Evolutionary conservation across 2,113 vertebrate species (phyloP).

Genomic region (Triplophysa tibetana): DNA sequence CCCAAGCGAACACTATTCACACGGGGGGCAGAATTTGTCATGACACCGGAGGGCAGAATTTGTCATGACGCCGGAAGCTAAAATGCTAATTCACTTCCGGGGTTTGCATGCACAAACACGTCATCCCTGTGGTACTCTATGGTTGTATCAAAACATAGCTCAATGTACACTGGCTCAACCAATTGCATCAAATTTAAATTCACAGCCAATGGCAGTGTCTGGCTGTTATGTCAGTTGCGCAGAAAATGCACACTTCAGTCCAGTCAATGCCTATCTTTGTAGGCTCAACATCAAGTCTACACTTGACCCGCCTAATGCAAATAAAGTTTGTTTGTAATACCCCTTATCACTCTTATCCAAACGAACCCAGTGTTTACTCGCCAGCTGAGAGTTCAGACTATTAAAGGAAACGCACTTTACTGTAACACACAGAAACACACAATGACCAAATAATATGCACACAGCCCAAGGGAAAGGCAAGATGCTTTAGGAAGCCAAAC

Average conservation of each 20-base stretch:
- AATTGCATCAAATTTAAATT: too few species aligned
- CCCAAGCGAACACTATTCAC: too few species aligned
- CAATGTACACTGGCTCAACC: too few species aligned
- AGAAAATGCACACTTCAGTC: too few species aligned
- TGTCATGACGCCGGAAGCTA: too few species aligned
- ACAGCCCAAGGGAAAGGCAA: constrained; percentile 26
- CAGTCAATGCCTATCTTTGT: background rate
- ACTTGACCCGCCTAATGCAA: constrained; percentile 44
- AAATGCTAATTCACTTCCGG: too few species aligned
- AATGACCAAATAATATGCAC: constrained; percentile 59
- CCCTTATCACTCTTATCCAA: constrained; percentile 51
- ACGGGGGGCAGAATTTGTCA: too few species aligned
- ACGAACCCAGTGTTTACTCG: constrained; percentile 42
- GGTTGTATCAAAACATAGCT: too few species aligned
- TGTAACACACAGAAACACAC: constrained; percentile 37
- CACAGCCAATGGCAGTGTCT: background rate
- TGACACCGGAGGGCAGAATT: too few species aligned
- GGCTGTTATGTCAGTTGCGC: background rate
- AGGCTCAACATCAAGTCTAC: constrained; percentile 22
- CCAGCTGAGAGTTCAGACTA: constrained; percentile 43
- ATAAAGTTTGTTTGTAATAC: constrained; percentile 48
- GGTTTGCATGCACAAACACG: too few species aligned
- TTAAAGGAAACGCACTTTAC: constrained; percentile 25
- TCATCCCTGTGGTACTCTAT: too few species aligned
- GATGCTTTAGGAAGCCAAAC: constrained; percentile 35